Conservation (phyloP, 2,797 vertebrate genomes). For the Fistularia commersonii region DNA sequence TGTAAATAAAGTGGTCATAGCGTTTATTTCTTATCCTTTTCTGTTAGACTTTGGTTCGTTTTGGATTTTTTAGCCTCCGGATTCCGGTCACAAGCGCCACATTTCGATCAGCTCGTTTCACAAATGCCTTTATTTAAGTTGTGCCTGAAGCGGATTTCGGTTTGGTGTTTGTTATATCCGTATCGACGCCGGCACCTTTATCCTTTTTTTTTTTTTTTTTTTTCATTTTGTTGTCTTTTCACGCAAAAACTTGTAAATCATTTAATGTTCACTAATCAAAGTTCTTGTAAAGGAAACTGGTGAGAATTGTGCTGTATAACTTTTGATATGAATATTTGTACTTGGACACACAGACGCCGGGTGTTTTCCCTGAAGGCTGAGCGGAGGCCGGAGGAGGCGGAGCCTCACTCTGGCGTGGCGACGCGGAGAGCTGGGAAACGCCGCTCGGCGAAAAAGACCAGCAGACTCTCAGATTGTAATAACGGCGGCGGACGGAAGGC, state of each 20-base stretch:
- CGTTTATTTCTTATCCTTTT: constrained; percentile 19
- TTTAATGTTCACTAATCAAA: constrained; percentile 78
- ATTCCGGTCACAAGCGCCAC: constrained; percentile 71
- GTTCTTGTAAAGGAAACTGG: constrained; percentile 81
- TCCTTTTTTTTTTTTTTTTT: constrained; percentile 37
- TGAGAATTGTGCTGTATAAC: constrained; percentile 83
- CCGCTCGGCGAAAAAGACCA: constrained; percentile 19
- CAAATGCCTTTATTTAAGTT: constrained; percentile 83
- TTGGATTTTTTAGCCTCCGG: constrained; percentile 65
- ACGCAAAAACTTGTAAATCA: constrained; percentile 74
- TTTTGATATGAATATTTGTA: constrained; percentile 86
- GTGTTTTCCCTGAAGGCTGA: too few relatives aligned
- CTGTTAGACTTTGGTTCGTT: constrained; percentile 24
- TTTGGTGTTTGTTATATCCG: constrained; percentile 60
- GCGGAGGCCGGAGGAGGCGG: too few relatives aligned
- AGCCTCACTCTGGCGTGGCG: too few relatives aligned
- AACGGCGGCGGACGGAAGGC: constrained; percentile 63
- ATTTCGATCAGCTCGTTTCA: constrained; percentile 75
- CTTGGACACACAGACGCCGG: constrained; percentile 49
- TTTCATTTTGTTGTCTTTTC: constrained; percentile 43
- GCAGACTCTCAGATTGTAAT: constrained; percentile 72
- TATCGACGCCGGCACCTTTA: background rate
- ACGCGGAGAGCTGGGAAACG: too few relatives aligned
- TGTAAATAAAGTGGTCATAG: constrained; percentile 98
- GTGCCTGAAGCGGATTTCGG: constrained; percentile 75